Evolutionary conservation across 2,797 vertebrate genomes (phyloP).

Genomic region (Erethizon dorsatum): DNA sequence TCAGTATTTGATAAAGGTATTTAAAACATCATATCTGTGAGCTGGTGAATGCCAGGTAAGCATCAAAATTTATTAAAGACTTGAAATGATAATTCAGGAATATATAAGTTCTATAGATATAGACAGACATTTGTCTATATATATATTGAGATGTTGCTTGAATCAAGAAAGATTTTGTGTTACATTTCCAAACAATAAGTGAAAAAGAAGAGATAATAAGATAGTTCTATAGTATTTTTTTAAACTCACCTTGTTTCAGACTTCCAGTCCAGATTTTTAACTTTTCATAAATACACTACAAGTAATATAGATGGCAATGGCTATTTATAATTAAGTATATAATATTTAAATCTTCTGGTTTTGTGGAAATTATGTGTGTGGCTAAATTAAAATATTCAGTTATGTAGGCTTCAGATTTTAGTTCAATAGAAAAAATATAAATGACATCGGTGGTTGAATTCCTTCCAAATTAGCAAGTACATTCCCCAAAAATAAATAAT

Average conservation of each 20-base stretch:
- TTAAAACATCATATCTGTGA: conserved; percentile 44
- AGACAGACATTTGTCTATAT: conserved; percentile 25
- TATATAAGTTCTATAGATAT: neutral
- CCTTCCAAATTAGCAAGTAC: conserved; percentile 1
- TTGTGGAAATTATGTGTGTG: conserved; percentile 49
- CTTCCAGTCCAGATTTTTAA: conserved; percentile 11
- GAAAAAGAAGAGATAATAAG: conserved; percentile 20
- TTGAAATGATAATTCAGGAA: conserved; percentile 45
- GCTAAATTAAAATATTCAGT: conserved; percentile 72
- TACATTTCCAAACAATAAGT: conserved; percentile 56
- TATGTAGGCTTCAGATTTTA: conserved; percentile 47
- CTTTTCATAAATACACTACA: conserved; percentile 10
- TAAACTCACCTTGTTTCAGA: conserved; percentile 17
- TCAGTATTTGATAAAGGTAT: conserved; percentile 15
- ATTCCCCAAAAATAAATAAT: conserved; percentile 39
- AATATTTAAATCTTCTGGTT: conserved; percentile 52
- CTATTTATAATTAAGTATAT: conserved; percentile 33
- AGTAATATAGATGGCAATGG: neutral
- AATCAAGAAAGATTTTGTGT: conserved; percentile 54
- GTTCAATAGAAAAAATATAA: conserved; percentile 66
- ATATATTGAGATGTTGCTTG: neutral
- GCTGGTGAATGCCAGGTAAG: neutral
- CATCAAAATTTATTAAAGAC: conserved; percentile 2
- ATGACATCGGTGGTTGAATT: conserved; percentile 50
- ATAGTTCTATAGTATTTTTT: neutral